Percentiles rank a stretch among this genome's conserved stretches.
Conservation (phyloP, 2,113 vertebrate species). For the Myiozetetes cayanensis region DNA sequence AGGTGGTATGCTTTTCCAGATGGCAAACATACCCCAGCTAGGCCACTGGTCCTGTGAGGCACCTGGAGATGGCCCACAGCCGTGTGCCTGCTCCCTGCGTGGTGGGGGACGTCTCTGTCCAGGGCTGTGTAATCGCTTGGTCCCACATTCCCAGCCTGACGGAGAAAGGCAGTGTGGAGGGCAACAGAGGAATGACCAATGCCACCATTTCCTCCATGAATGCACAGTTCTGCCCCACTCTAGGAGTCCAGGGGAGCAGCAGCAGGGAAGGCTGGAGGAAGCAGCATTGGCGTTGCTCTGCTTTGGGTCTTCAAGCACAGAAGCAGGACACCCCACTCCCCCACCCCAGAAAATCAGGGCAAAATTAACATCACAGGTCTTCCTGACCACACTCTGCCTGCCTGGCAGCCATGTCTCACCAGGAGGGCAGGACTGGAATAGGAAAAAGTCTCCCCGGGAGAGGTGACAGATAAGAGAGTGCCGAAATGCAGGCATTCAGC, state of each 20-base stretch:
- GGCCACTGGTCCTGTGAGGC: background rate
- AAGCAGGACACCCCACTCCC: background rate
- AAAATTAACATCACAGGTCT: background rate
- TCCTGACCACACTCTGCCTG: background rate
- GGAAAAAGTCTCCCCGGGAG: background rate
- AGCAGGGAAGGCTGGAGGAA: background rate
- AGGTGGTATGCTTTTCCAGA: background rate
- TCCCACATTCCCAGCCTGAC: background rate
- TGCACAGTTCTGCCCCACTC: background rate
- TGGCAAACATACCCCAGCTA: background rate
- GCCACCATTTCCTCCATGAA: background rate
- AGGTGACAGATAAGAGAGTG: constrained; percentile 37
- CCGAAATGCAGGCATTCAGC: constrained; percentile 15
- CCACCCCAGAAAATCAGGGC: background rate
- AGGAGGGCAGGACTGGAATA: background rate
- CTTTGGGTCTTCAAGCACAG: background rate
- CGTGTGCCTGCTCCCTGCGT: accelerated
- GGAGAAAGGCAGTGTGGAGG: background rate
- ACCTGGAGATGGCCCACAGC: background rate
- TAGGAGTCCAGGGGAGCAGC: background rate
- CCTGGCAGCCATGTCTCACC: background rate
- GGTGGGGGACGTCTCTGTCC: accelerated
- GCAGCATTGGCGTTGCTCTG: background rate
- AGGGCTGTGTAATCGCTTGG: background rate
- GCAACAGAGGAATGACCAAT: background rate